A percentile compares a stretch with the other conserved stretches of the same genome.
These are phyloP conservation scores for Prionace glauca DNA, from an alignment of 2,797 vertebrate genomes.

Conservation along the genomic window DNA sequence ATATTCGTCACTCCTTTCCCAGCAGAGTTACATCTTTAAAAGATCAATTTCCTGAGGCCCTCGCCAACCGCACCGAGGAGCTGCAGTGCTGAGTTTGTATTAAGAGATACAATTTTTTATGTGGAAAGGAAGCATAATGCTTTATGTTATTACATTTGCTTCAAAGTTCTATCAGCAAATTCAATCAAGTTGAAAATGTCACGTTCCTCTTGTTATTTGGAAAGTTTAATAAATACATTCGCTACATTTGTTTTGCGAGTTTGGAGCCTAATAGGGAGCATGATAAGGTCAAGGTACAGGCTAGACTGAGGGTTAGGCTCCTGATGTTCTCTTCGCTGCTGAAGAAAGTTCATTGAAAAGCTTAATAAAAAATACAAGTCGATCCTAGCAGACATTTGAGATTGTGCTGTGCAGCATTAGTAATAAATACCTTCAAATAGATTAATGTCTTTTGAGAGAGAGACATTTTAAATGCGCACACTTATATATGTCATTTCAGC, in stretches of 20 bases:
- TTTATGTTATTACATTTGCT: not conserved
- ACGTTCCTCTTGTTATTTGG: constrained; percentile 3
- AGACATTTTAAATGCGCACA: not conserved
- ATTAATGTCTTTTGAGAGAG: not conserved
- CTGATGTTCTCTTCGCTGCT: not conserved
- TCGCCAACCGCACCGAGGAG: not conserved
- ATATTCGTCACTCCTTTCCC: not conserved
- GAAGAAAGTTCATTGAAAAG: not conserved
- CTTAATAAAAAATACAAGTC: not conserved
- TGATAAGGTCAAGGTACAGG: not conserved
- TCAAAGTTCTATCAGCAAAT: not conserved
- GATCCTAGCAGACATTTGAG: not conserved
- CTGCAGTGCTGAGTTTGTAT: not conserved
- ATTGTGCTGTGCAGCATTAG: not conserved
- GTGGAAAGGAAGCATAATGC: not conserved
- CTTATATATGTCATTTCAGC: not conserved
- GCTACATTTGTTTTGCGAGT: not conserved
- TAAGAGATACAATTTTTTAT: not conserved
- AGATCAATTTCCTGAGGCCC: not conserved
- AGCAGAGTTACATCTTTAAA: not conserved
- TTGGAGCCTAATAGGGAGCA: not conserved
- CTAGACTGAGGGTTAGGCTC: not conserved
- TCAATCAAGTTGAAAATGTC: not conserved
- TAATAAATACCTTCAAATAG: not conserved
- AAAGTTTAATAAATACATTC: not conserved